Base-by-base conservation (phyloP, 2,113 vertebrate genomes). In the Rhombomys opimus region DNA sequence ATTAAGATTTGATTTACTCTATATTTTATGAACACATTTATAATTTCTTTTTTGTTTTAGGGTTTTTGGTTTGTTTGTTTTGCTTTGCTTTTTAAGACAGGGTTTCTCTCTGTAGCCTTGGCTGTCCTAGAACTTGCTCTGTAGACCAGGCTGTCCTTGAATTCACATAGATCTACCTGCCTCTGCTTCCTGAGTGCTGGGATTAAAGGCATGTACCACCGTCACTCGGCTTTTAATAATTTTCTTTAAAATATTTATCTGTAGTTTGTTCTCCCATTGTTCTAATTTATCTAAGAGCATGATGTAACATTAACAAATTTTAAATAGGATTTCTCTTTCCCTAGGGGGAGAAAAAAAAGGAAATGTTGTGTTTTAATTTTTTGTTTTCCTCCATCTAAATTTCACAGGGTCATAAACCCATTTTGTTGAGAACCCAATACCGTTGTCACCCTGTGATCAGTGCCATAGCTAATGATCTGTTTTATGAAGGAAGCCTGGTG, bases 381-480 rank as follows among this genome's bases (percentile, higher is more conserved):
- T 54, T 52, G 95, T 95, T 85, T 25, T 92, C 18, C 20, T n/a
- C 50, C 18, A 0, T 85, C 76, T 0, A 73, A 38, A 32, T 65
- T 88, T 90, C 57, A 25, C 50, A 99, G 99, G 99, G 99, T 14
- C 98, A 99, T 46, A 52, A 96, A 9, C 87, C 98, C 10, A 0
- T 99, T 70, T 85, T 98, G 0, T 96, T 99, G 57, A 98, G 98
- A 85, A 99, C 98, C 0, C 99, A 99, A 30, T 99, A 99, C 95
- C 98, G 99, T 75, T 99, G 99, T 78, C 99, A 99, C 87, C 99
- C 99, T 52, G 96, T 97, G 32, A 99, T 99, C 54, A 98, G 98
- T 52, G 97, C 98, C 61, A 52, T 99, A 0, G 97, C 98, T 89
- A 99, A 98, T 3, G 97, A 99, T 57, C 97, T 99, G 4, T 99